Percentiles rank a stretch among this genome's conserved stretches.
These are phyloP conservation scores for Tylochromis polylepis DNA, from an alignment of 2,113 vertebrate species.

Conservation along the genomic window DNA sequence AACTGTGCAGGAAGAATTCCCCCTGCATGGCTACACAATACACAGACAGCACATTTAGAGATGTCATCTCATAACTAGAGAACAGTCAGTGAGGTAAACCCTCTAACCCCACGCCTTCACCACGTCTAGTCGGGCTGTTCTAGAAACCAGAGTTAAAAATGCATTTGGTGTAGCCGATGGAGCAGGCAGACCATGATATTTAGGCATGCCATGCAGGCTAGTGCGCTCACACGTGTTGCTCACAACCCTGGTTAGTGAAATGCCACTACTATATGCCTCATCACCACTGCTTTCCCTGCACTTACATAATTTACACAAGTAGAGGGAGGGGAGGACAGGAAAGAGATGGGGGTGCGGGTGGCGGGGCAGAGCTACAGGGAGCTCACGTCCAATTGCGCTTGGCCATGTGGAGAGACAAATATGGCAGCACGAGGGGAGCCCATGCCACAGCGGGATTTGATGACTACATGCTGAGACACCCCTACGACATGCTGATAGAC, in stretches of 20 bases:
- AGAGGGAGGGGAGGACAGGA: constrained; percentile 21
- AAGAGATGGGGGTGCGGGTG: neutral
- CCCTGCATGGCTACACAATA: constrained; percentile 61
- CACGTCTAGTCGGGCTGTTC: constrained; percentile 55
- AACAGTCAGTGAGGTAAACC: constrained; percentile 57
- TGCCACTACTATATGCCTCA: constrained; percentile 48
- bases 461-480: constrained; percentile 60
- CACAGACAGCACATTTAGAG: constrained; percentile 59
- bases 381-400: constrained; percentile 56
- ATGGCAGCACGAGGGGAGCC: constrained; percentile 30
- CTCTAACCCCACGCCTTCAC: constrained; percentile 49
- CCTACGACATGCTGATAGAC: constrained; percentile 55
- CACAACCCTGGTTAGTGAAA: constrained; percentile 36
- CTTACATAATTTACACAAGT: constrained; percentile 75
- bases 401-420: constrained; percentile 58
- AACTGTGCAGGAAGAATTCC: constrained; percentile 41
- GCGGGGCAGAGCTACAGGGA: constrained; percentile 6
- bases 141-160: constrained; percentile 69
- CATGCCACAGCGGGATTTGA: constrained; percentile 59
- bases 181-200: neutral
- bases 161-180: constrained; percentile 49
- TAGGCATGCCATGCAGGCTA: neutral
- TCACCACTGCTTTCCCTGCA: constrained; percentile 30
- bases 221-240: constrained; percentile 2
- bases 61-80: constrained; percentile 48